Evolutionary conservation across 2,113 vertebrate species (phyloP).

Genomic region (Mohoua ochrocephala): DNA sequence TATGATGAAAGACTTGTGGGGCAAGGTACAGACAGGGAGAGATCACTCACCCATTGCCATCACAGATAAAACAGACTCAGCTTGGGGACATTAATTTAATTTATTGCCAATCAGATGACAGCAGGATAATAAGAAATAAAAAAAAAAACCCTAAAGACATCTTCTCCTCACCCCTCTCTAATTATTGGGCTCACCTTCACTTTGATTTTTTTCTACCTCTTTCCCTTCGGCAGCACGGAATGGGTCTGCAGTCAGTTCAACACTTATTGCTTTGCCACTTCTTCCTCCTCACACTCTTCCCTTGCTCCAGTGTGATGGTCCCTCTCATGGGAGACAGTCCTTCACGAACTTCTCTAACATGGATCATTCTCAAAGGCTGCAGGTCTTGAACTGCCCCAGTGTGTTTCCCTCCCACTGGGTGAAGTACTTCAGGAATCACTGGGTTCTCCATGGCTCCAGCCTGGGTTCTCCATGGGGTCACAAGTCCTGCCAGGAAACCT

Average conservation of each 20-base stretch:
- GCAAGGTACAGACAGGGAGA: not conserved
- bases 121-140: not conserved
- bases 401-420: not conserved
- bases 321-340: not conserved
- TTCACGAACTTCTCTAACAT: not conserved
- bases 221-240: accelerated
- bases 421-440: not conserved
- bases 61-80: not conserved
- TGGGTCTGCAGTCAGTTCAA: not conserved
- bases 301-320: not conserved
- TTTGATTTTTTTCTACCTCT: not conserved
- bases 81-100: not conserved
- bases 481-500: not conserved
- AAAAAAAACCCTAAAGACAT: not conserved
- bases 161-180: not conserved
- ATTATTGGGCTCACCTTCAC: not conserved
- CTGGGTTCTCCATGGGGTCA: not conserved
- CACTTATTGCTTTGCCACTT: not conserved
- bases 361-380: not conserved
- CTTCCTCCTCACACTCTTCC: not conserved
- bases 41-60: not conserved
- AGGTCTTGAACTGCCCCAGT: not conserved
- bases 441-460: not conserved
- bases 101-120: not conserved
- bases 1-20: not conserved